These are phyloP conservation scores for Gavia stellata DNA, from an alignment of 2,113 vertebrate species.

Conservation along the genomic window DNA sequence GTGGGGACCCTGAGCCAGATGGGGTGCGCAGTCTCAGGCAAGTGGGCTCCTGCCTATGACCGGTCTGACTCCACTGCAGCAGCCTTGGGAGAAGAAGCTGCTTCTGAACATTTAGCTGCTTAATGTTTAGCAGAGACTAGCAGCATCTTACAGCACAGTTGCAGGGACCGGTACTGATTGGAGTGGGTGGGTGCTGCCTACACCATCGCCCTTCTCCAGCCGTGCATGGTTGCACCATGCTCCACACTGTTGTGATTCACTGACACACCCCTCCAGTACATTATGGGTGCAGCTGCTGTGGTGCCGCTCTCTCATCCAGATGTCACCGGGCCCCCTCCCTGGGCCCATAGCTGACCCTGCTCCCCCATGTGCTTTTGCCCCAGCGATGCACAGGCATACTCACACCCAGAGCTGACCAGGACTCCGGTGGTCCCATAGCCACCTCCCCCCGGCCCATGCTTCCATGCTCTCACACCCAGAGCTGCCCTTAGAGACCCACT, in stretches of 20 bases:
- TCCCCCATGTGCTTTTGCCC: not conserved
- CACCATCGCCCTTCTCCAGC: not conserved
- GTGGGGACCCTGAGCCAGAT: too few relatives aligned
- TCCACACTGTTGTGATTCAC: not conserved
- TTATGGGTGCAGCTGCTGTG: not conserved
- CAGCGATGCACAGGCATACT: not conserved
- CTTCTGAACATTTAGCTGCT: not conserved
- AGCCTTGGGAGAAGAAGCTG: not conserved
- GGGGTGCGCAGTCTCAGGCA: too few relatives aligned
- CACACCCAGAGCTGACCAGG: not conserved
- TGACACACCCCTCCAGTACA: not conserved
- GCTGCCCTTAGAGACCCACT: not conserved
- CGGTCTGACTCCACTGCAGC: not conserved
- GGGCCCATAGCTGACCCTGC: not conserved
- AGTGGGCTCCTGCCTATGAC: not conserved
- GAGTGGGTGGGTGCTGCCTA: not conserved
- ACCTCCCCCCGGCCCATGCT: too few relatives aligned
- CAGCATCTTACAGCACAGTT: not conserved
- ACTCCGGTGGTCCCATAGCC: not conserved
- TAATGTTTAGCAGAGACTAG: not conserved
- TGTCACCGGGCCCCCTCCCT: not conserved
- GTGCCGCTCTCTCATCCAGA: not conserved
- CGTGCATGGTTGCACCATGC: rapidly evolving
- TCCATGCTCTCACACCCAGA: too few relatives aligned
- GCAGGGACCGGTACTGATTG: not conserved